Percentiles rank a stretch among this genome's conserved stretches.
Evolutionary conservation across 1,140 invertebrate genomes (phyloP).

Genomic region (Drosophila nebulosa): DNA sequence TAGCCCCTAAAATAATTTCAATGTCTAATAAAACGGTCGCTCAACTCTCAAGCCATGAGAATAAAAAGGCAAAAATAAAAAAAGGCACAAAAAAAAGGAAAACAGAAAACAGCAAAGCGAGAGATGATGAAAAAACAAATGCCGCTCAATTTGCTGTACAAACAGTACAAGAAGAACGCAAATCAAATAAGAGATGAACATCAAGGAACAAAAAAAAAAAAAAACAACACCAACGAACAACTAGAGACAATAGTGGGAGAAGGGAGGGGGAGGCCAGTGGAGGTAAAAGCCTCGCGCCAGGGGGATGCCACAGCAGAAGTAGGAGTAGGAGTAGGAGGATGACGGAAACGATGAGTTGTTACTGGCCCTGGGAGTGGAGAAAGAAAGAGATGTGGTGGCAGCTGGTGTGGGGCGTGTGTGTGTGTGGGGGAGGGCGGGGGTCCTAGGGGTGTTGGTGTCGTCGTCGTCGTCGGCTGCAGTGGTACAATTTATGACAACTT

Average conservation of each 20-base stretch:
- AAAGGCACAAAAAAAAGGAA: background rate
- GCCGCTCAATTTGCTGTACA: conserved; percentile 70
- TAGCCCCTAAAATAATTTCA: background rate
- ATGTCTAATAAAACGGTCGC: background rate
- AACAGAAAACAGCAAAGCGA: background rate
- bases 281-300: conserved; percentile 26
- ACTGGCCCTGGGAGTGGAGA: background rate
- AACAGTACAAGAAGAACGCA: conserved; percentile 50
- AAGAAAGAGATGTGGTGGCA: background rate
- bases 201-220: conserved; percentile 28
- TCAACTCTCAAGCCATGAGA: background rate
- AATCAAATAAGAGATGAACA: conserved; percentile 54
- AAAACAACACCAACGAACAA: background rate
- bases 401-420: no score
- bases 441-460: conserved; percentile 1
- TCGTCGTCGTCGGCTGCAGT: conserved; percentile 63
- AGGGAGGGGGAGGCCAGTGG: background rate
- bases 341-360: background rate
- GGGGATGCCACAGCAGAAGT: conserved; percentile 1
- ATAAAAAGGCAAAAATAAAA: background rate
- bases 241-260: conserved; percentile 8
- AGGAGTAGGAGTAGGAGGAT: background rate
- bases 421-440: background rate
- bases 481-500: conserved; percentile 79
- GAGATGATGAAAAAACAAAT: conserved; percentile 48